Evolutionary conservation across 1,140 invertebrate species (phyloP), one percentile per base, ranked within the genome.

Genomic region (Caerostris darwini): DNA sequence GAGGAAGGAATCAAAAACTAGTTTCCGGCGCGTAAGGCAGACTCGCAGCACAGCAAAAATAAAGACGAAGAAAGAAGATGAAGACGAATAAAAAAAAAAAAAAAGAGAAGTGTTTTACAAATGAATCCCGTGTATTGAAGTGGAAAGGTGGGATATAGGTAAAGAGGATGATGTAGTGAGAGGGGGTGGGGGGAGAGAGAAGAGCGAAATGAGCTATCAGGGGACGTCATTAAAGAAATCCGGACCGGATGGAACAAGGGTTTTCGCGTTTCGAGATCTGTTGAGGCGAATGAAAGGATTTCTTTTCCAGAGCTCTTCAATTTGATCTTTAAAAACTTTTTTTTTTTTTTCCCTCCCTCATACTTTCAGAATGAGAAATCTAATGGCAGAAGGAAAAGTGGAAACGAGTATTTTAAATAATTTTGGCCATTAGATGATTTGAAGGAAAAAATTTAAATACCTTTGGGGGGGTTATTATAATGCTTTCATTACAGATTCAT

Each of bases 61-160:
- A n/a, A 64, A 3, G 17, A 12, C 61, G 12, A 3, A 3, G 61
- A n/a, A n/a, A 6, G 61, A n/a, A 64, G 61, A n/a, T n/a, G n/a
- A 17, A n/a, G 61, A 17, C 7, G 34, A 10, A 81, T 12, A 81
- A 54, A n/a, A n/a, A n/a, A n/a, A n/a, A n/a, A n/a, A n/a, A 85
- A 85, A 85, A 58, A 58, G 82, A n/a, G n/a, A 56, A 88, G 61
- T 64, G 61, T 64, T 64, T 88, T 88, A 88, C 61, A 88, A 88
- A 88, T 64, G 58, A 88, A 64, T 67, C 59, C 57, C n/a, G 86
- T 53, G 86, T 88, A n/a, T 54, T 53, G 34, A 88, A 64, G 86
- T 88, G 58, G 86, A 88, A 88, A 88, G 59, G 61, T 88, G 54
- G n/a, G 82, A 85, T 58, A 56, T 34, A 85, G 82, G 57, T 56